Conservation (phyloP, 2,888 invertebrate genomes). For the Agrilus biguttatus region DNA sequence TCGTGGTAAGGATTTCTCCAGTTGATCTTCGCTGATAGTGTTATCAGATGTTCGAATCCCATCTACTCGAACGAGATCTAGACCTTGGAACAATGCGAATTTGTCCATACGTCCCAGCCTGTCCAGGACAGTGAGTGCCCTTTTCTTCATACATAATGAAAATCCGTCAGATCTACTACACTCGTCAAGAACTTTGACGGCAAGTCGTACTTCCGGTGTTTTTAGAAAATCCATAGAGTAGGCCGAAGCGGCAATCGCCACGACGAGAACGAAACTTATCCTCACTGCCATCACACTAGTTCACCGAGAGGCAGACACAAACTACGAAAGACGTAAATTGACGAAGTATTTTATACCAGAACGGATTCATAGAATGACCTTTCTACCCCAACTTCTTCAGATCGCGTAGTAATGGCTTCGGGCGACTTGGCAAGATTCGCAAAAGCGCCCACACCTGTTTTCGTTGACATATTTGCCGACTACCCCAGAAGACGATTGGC, state of each 20-base stretch:
- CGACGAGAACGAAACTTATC: constrained; percentile 22
- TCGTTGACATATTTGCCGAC: constrained; percentile 28
- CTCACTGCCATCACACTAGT: constrained; percentile 13
- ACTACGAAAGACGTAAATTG: constrained; percentile 23
- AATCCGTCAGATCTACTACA: constrained; percentile 57
- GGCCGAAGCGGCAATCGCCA: constrained; percentile 19
- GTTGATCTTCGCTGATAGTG: constrained; percentile 46
- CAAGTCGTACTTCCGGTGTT: constrained; percentile 46
- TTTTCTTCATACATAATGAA: constrained; percentile 64
- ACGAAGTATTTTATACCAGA: constrained; percentile 27
- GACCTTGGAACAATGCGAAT: constrained; percentile 45
- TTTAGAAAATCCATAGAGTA: constrained; percentile 23
- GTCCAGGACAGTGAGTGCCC: constrained; percentile 66
- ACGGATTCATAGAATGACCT: constrained; percentile 25
- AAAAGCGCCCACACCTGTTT: constrained; percentile 13
- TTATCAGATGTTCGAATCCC: constrained; percentile 24
- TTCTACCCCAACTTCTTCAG: constrained; percentile 22
- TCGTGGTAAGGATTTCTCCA: constrained; percentile 54
- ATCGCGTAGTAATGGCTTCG: not conserved
- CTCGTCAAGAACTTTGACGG: constrained; percentile 63
- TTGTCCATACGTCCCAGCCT: constrained; percentile 57
- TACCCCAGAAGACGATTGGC: constrained; percentile 28
- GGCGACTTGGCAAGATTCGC: constrained; percentile 12
- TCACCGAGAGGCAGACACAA: constrained; percentile 18
- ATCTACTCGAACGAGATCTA: constrained; percentile 47